Percentiles rank a stretch among this genome's conserved stretches.
phyloP scores from a whole-genome alignment of 2,888 invertebrate genomes.

The Labia minor region DNA sequence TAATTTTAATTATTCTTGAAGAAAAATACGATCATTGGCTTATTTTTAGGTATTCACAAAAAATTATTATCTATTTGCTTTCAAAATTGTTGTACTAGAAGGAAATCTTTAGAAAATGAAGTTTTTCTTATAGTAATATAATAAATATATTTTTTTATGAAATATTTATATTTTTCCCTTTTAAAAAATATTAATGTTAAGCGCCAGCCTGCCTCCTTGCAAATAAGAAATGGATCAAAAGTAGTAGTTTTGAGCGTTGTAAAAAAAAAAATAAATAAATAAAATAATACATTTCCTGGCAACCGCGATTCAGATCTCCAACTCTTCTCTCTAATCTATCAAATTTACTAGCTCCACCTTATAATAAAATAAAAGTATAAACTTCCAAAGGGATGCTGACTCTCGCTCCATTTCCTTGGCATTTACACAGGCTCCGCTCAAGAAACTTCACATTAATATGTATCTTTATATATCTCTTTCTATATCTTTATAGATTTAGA shows the following conservation, averaged over 20 bases:
- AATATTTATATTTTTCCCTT: neutral
- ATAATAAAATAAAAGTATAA: neutral
- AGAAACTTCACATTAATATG: neutral
- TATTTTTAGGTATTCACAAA: no score
- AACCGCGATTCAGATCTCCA: neutral
- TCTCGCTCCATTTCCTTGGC: slow-evolving; percentile 13
- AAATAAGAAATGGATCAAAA: neutral
- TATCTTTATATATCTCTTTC: no score
- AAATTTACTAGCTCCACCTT: neutral
- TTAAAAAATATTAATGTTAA: neutral
- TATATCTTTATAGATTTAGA: no score
- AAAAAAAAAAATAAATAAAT: no score
- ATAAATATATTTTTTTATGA: neutral
- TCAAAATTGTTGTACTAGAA: neutral
- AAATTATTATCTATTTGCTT: neutral
- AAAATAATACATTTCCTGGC: no score
- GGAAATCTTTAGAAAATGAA: no score
- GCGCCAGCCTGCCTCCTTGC: slow-evolving; percentile 13
- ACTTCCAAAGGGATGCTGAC: neutral
- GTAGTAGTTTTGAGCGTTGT: neutral
- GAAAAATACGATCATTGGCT: no score
- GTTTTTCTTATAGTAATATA: no score
- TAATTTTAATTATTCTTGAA: no score
- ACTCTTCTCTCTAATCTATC: neutral
- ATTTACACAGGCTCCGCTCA: slow-evolving; percentile 1